Conservation (phyloP, 2,113 vertebrate species). For the Hirundichthys speculiger region DNA sequence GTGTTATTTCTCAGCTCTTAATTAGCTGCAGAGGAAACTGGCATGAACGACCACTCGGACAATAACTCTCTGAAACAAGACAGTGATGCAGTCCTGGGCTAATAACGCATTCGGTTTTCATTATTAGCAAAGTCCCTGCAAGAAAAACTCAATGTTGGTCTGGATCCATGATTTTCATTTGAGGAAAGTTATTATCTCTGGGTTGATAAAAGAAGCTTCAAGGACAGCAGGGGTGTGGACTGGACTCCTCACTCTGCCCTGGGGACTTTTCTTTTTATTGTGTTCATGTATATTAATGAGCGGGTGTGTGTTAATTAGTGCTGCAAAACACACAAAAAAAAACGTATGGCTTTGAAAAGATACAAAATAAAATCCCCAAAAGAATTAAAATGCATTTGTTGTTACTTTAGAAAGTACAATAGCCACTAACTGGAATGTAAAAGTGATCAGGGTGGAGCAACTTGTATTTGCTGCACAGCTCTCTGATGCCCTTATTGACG, state of each 20-base stretch:
- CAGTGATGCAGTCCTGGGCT: slow-evolving; percentile 14
- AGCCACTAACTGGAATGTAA: background rate
- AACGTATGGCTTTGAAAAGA: slow-evolving; percentile 9
- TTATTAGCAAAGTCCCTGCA: slow-evolving; percentile 25
- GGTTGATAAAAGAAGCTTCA: slow-evolving; percentile 32
- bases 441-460: slow-evolving; percentile 13
- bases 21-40: slow-evolving; percentile 52
- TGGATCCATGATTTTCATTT: slow-evolving; percentile 18
- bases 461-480: slow-evolving; percentile 14
- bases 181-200: slow-evolving; percentile 25
- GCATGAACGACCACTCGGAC: slow-evolving; percentile 22
- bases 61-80: slow-evolving; percentile 32
- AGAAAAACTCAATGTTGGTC: slow-evolving; percentile 23
- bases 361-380: slow-evolving; percentile 1
- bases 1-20: slow-evolving; percentile 58
- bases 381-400: background rate
- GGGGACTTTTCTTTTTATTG: slow-evolving; percentile 7
- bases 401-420: background rate
- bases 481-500: slow-evolving; percentile 8
- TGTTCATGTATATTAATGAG: background rate
- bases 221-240: slow-evolving; percentile 29
- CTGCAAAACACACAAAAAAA: too few species aligned
- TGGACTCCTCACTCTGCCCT: slow-evolving; percentile 22
- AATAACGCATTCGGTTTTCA: slow-evolving; percentile 51
- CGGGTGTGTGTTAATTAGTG: background rate